Percentiles rank a stretch among this genome's conserved stretches.
phyloP scores from a whole-genome alignment of 2,888 invertebrate genomes.

The Eumerus sabulonum region DNA sequence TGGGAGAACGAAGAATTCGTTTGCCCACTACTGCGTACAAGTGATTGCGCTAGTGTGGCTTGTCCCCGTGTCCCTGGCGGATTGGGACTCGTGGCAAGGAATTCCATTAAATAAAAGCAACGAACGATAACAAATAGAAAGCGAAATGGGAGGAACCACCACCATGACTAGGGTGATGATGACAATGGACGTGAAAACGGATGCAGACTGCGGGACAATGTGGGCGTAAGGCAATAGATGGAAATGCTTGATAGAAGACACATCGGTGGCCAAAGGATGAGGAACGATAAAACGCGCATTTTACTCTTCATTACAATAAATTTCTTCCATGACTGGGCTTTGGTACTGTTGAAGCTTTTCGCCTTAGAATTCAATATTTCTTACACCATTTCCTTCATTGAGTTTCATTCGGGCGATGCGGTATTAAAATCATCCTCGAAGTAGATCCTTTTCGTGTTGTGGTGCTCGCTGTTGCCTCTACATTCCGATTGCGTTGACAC shows the following conservation, averaged over 20 bases:
- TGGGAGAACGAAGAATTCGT: conserved; percentile 27
- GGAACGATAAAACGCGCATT: conserved; percentile 67
- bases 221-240: no score
- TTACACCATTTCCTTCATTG: conserved; percentile 72
- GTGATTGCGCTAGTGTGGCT: conserved; percentile 43
- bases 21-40: conserved; percentile 34
- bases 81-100: conserved; percentile 18
- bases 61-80: conserved; percentile 20
- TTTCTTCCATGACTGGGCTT: conserved; percentile 64
- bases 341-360: conserved; percentile 47
- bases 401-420: conserved; percentile 71
- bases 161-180: conserved; percentile 51
- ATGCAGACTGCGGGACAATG: conserved; percentile 7
- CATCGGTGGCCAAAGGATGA: conserved; percentile 54
- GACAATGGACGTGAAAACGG: conserved; percentile 62
- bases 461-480: conserved; percentile 38
- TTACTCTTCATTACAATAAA: conserved; percentile 68
- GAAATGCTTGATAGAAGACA: no score
- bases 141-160: background rate
- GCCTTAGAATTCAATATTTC: conserved; percentile 71
- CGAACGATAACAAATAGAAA: conserved; percentile 3
- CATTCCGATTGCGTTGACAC: conserved; percentile 38
- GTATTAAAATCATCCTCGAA: conserved; percentile 69
- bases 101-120: conserved; percentile 26
- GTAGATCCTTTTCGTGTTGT: conserved; percentile 52